Conservation (phyloP, 2,888 invertebrate species). For the Xestia sexstrigata region DNA sequence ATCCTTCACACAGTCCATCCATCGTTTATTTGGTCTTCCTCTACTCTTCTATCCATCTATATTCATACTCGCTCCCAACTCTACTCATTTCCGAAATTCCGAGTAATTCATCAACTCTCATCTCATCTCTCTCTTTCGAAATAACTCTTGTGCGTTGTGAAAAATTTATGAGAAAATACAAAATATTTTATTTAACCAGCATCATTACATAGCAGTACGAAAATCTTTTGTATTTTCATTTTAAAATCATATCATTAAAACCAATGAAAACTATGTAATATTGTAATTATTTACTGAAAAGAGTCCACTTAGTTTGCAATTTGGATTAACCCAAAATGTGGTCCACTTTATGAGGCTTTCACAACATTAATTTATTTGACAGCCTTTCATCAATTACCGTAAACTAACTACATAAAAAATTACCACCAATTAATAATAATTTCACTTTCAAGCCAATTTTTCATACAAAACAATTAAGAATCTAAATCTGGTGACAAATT, state of each 20-base stretch:
- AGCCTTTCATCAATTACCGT: slow-evolving; percentile 12
- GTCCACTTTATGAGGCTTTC: neutral
- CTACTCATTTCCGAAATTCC: too few species aligned
- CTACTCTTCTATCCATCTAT: too few species aligned
- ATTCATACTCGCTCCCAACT: too few species aligned
- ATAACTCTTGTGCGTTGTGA: neutral
- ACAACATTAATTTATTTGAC: slow-evolving; percentile 16
- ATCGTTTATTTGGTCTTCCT: too few species aligned
- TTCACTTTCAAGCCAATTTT: slow-evolving; percentile 32
- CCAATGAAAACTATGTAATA: slow-evolving; percentile 2
- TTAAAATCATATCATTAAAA: neutral
- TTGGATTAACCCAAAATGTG: slow-evolving; percentile 25
- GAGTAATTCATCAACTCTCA: too few species aligned
- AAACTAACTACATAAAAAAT: slow-evolving; percentile 8
- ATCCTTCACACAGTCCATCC: too few species aligned
- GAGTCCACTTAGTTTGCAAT: slow-evolving; percentile 19
- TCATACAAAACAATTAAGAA: slow-evolving; percentile 48
- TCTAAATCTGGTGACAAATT: slow-evolving; percentile 54
- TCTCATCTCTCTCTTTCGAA: too few species aligned
- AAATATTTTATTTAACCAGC: neutral
- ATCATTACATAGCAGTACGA: neutral
- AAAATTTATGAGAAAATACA: neutral
- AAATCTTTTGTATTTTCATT: neutral
- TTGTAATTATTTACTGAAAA: slow-evolving; percentile 19
- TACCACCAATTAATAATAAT: slow-evolving; percentile 37